Evolutionary conservation across 2,888 invertebrate species (phyloP).

Genomic region (Mythimna lalbum): DNA sequence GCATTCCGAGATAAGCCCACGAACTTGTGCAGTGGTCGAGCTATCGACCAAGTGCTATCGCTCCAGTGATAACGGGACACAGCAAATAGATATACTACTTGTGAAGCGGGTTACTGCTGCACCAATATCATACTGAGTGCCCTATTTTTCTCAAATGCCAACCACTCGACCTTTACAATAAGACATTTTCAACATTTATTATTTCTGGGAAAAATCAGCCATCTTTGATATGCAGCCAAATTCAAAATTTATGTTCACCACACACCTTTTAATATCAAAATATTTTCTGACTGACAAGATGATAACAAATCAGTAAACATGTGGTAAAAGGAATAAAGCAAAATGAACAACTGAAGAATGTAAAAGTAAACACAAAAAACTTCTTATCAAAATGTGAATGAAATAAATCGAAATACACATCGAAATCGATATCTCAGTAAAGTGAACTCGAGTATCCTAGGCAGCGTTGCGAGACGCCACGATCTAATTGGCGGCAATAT

Average conservation of each 20-base stretch:
- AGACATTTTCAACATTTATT: constrained; percentile 60
- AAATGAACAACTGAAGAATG: constrained; percentile 1
- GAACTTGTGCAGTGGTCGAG: constrained; percentile 79
- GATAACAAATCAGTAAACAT: constrained; percentile 18
- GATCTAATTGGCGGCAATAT: constrained; percentile 74
- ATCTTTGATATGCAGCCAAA: constrained; percentile 71
- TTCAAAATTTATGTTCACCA: constrained; percentile 56
- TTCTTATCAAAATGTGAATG: constrained; percentile 23
- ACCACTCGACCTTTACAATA: constrained; percentile 52
- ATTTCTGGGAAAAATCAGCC: constrained; percentile 62
- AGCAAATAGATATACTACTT: constrained; percentile 74
- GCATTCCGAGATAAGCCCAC: constrained; percentile 83
- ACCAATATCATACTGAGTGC: constrained; percentile 73
- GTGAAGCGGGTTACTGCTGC: constrained; percentile 77
- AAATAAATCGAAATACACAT: constrained; percentile 28
- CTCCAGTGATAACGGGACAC: constrained; percentile 82
- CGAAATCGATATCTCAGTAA: constrained; percentile 57
- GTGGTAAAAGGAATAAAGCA: constrained; percentile 15
- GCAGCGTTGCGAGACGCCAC: constrained; percentile 66
- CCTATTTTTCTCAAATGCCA: constrained; percentile 75
- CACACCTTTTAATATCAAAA: constrained; percentile 37
- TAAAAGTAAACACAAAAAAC: not conserved
- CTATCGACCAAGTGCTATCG: constrained; percentile 82
- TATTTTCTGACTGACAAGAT: constrained; percentile 26
- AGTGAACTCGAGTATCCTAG: constrained; percentile 63